Evolutionary conservation across 92 coral and sea anemone species (phyloP).

Genomic region (Zoanthus gigantus): DNA sequence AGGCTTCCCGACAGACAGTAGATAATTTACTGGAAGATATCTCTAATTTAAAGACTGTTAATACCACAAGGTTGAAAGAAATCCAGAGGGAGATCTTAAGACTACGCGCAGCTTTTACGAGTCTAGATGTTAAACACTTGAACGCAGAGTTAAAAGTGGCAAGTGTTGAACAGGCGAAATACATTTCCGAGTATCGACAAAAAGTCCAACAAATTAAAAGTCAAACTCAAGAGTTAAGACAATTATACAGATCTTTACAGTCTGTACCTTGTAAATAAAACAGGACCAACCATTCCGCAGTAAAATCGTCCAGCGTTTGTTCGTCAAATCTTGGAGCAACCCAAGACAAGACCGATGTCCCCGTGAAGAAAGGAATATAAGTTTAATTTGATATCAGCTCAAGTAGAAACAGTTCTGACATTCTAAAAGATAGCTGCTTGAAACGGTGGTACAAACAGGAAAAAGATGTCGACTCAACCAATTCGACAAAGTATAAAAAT

Average conservation of each 20-base stretch:
- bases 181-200: constrained; percentile 63
- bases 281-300: background rate
- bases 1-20: constrained; percentile 50
- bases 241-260: constrained; percentile 64
- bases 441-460: too few species aligned
- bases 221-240: constrained; percentile 81
- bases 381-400: too few species aligned
- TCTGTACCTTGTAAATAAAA: constrained; percentile 58
- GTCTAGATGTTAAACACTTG: constrained; percentile 55
- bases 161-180: constrained; percentile 66
- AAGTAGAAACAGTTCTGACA: too few species aligned
- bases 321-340: too few species aligned
- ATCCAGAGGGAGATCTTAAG: constrained; percentile 57
- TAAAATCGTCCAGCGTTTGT: too few species aligned
- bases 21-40: constrained; percentile 57
- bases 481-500: too few species aligned
- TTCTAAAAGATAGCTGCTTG: too few species aligned
- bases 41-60: constrained; percentile 63
- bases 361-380: too few species aligned
- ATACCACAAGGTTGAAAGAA: constrained; percentile 66
- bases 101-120: constrained; percentile 61
- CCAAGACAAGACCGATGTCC: too few species aligned
- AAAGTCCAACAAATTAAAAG: constrained; percentile 63
- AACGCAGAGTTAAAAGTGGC: constrained; percentile 59
- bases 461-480: too few species aligned